Evolutionary conservation across 2,888 invertebrate species (phyloP).

Genomic region (Vandiemenella viatica): DNA sequence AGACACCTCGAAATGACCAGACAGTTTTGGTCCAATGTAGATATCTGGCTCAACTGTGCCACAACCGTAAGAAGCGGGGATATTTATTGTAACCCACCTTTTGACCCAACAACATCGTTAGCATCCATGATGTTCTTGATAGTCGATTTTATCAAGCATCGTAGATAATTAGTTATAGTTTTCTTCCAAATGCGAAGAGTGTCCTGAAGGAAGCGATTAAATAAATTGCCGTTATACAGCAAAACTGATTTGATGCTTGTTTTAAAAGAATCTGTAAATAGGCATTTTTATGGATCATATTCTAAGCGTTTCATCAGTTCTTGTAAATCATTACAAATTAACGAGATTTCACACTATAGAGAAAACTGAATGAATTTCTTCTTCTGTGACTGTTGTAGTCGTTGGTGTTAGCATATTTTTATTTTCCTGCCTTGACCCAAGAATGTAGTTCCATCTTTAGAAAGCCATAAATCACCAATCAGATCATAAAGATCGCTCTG

Average conservation of each 20-base stretch:
- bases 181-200: conserved; percentile 19
- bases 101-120: too few relatives aligned
- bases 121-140: too few relatives aligned
- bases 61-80: too few relatives aligned
- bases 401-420: conserved; percentile 10
- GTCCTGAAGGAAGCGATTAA: conserved; percentile 20
- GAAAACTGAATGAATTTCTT: conserved; percentile 1
- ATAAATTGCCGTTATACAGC: conserved; percentile 22
- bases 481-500: conserved; percentile 1
- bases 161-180: too few relatives aligned
- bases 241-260: too few relatives aligned
- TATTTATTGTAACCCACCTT: too few relatives aligned
- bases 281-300: too few relatives aligned
- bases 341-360: too few relatives aligned
- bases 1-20: conserved; percentile 13
- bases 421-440: not conserved
- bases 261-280: too few relatives aligned
- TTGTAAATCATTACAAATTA: conserved; percentile 11
- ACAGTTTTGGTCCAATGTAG: conserved; percentile 19
- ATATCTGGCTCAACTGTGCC: conserved; percentile 17
- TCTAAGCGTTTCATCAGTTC: conserved; percentile 8
- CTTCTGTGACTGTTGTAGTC: too few relatives aligned
- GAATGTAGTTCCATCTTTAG: too few relatives aligned
- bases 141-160: too few relatives aligned
- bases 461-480: conserved; percentile 1